These are phyloP conservation scores for Epizoanthus illoricatus DNA, from an alignment of 92 coral and sea anemone species.

Conservation along the genomic window DNA sequence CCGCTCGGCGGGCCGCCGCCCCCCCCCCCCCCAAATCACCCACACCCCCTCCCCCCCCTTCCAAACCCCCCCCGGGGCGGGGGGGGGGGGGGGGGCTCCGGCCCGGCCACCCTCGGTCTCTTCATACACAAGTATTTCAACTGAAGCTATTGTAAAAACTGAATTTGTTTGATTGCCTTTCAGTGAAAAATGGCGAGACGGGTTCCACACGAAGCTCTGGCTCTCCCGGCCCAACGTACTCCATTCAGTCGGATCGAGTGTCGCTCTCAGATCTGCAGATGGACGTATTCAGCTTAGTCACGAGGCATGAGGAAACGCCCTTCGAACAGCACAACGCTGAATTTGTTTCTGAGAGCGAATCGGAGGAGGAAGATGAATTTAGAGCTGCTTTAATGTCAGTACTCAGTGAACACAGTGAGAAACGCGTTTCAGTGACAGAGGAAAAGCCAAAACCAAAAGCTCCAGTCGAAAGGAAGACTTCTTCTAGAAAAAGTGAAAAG, in stretches of 20 bases:
- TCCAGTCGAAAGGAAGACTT: slow-evolving; percentile 24
- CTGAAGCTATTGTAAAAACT: no score
- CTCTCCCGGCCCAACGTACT: slow-evolving; percentile 62
- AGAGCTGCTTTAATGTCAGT: slow-evolving; percentile 74
- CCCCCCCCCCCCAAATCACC: no score
- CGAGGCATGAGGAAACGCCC: slow-evolving; percentile 58
- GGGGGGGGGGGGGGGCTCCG: no score
- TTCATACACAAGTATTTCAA: no score
- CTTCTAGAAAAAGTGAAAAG: slow-evolving; percentile 43
- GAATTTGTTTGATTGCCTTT: neutral
- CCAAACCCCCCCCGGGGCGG: no score
- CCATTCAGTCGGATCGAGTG: slow-evolving; percentile 70
- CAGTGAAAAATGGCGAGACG: slow-evolving; percentile 34
- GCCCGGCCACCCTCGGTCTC: no score
- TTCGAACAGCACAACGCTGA: slow-evolving; percentile 56
- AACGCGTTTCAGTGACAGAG: slow-evolving; percentile 37
- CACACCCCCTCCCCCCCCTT: no score
- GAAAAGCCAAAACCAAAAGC: slow-evolving; percentile 41
- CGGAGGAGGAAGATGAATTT: slow-evolving; percentile 61
- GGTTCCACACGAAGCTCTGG: slow-evolving; percentile 39
- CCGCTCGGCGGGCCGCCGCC: no score
- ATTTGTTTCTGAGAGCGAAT: slow-evolving; percentile 58
- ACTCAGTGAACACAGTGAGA: slow-evolving; percentile 63
- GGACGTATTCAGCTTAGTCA: slow-evolving; percentile 67
- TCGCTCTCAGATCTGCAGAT: slow-evolving; percentile 71